phyloP scores from a whole-genome alignment of 1,140 invertebrate genomes.

The Diuraphis noxia region DNA sequence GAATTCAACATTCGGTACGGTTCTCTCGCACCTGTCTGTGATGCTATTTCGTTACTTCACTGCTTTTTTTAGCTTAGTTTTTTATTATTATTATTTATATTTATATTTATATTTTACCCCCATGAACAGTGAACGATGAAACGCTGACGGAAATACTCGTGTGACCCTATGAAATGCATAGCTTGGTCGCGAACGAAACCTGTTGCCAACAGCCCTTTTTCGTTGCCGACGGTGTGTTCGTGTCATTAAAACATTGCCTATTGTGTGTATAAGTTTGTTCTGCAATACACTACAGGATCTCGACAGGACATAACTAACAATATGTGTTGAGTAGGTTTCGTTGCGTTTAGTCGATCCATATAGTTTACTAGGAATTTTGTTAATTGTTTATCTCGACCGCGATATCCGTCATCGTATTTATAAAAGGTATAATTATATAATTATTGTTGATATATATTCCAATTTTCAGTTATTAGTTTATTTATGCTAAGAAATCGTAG shows the following conservation, averaged over 20 bases:
- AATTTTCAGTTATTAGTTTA: background rate
- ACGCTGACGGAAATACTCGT: constrained; percentile 7
- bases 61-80: background rate
- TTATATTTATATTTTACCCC: background rate
- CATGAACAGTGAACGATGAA: background rate
- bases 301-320: background rate
- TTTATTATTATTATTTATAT: background rate
- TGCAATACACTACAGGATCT: background rate
- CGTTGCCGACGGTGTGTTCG: no score
- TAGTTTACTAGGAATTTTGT: background rate
- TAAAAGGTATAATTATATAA: no score
- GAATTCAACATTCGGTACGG: constrained; percentile 46
- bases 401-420: no score
- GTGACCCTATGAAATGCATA: background rate
- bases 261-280: background rate
- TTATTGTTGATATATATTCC: background rate
- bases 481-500: background rate
- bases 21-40: constrained; percentile 44
- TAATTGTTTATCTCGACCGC: background rate
- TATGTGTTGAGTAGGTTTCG: background rate
- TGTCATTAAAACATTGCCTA: background rate
- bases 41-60: constrained; percentile 13
- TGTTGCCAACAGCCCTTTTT: background rate
- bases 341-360: background rate
- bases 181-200: background rate